These are phyloP conservation scores for Diarsia mendica DNA, from an alignment of 2,888 invertebrate genomes.

Conservation along the genomic window DNA sequence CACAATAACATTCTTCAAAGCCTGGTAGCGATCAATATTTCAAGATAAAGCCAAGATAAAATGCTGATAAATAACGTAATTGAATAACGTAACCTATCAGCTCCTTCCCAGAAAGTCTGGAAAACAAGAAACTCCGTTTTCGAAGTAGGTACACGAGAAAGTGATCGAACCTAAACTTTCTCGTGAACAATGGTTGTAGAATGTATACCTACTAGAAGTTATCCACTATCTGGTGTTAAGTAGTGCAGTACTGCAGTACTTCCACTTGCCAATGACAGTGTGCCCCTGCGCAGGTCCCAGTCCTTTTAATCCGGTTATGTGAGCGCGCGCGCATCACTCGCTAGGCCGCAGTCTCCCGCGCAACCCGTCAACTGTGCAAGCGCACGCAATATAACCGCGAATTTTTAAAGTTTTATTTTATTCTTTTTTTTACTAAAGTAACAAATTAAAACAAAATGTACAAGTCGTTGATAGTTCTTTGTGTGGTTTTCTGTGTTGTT, in stretches of 20 bases:
- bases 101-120: conserved; percentile 2
- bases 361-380: conserved; percentile 69
- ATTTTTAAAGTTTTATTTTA: conserved; percentile 50
- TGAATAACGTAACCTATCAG: conserved; percentile 6
- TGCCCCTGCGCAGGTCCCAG: conserved; percentile 72
- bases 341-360: conserved; percentile 78
- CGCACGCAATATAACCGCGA: conserved; percentile 65
- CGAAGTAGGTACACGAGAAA: conserved; percentile 53
- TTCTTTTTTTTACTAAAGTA: conserved; percentile 42
- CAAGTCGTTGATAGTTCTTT: conserved; percentile 81
- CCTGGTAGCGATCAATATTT: not conserved
- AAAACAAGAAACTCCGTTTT: conserved; percentile 31
- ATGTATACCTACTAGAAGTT: conserved; percentile 19
- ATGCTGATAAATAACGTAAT: not conserved
- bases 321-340: conserved; percentile 83
- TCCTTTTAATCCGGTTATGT: conserved; percentile 84
- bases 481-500: conserved; percentile 82
- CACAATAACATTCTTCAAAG: conserved; percentile 13
- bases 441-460: conserved; percentile 76
- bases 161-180: conserved; percentile 48
- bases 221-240: conserved; percentile 52
- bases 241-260: conserved; percentile 50
- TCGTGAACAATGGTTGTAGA: conserved; percentile 42
- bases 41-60: not conserved
- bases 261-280: conserved; percentile 67